Conservation (phyloP, 2,113 vertebrate genomes). For the Pygathrix nemaeus region DNA sequence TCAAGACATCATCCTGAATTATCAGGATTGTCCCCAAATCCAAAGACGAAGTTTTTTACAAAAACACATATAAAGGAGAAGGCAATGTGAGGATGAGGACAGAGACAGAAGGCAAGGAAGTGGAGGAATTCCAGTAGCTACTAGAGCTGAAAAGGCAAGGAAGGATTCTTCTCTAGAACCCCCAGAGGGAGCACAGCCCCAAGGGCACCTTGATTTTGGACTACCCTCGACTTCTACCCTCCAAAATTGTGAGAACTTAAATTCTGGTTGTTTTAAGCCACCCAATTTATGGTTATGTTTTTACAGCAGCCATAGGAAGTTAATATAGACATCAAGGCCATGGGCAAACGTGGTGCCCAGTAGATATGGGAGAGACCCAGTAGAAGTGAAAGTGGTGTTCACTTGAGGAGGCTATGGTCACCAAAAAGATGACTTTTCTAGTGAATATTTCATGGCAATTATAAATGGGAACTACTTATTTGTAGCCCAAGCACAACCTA, state of each 20-base stretch:
- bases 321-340: neutral
- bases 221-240: neutral
- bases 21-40: neutral
- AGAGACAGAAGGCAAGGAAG: neutral
- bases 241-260: neutral
- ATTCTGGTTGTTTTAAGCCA: neutral
- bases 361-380: neutral
- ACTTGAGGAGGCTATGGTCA: neutral
- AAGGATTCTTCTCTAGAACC: neutral
- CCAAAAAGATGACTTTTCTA: neutral
- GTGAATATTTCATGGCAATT: neutral
- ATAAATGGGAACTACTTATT: neutral
- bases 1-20: neutral
- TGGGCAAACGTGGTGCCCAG: neutral
- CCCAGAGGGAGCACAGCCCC: fast-evolving
- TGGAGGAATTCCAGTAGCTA: neutral
- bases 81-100: neutral
- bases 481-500: neutral
- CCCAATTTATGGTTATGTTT: neutral
- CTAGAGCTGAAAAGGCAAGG: neutral
- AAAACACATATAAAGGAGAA: neutral
- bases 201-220: neutral
- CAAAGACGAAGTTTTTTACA: neutral
- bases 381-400: neutral
- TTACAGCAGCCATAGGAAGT: neutral